These are phyloP conservation scores for Ataeniobius toweri DNA, from an alignment of 2,797 vertebrate species.

Conservation along the genomic window DNA sequence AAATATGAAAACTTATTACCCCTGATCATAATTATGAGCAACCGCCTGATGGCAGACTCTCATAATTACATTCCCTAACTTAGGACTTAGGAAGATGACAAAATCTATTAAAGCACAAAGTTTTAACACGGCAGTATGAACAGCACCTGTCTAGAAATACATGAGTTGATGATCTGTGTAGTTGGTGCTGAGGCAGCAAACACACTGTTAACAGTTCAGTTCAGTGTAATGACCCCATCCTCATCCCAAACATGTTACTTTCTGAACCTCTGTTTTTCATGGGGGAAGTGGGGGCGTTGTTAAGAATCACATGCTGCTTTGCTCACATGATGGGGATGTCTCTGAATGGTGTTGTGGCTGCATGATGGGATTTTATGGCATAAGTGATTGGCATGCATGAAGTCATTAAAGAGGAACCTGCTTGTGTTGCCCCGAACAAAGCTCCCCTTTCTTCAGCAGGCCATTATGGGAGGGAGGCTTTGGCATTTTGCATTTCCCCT, in stretches of 20 bases:
- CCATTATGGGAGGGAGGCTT: constrained; percentile 72
- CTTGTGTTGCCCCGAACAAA: constrained; percentile 76
- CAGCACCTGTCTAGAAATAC: background rate
- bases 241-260: constrained; percentile 22
- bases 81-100: background rate
- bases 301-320: constrained; percentile 31
- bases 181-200: background rate
- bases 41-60: background rate
- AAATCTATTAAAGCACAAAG: background rate
- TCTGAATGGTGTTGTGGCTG: constrained; percentile 39
- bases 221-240: background rate
- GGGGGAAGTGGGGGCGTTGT: background rate
- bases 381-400: constrained; percentile 75
- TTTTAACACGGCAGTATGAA: background rate
- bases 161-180: background rate
- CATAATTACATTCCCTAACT: background rate
- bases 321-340: constrained; percentile 44
- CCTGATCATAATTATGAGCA: background rate
- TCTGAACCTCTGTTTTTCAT: constrained; percentile 14
- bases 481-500: constrained; percentile 75
- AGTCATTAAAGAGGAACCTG: constrained; percentile 80
- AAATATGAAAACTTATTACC: background rate
- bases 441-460: constrained; percentile 69
- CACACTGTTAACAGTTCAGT: background rate
- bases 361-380: constrained; percentile 63